phyloP scores from a whole-genome alignment of 2,888 invertebrate species.

The Oasisia sp. region DNA sequence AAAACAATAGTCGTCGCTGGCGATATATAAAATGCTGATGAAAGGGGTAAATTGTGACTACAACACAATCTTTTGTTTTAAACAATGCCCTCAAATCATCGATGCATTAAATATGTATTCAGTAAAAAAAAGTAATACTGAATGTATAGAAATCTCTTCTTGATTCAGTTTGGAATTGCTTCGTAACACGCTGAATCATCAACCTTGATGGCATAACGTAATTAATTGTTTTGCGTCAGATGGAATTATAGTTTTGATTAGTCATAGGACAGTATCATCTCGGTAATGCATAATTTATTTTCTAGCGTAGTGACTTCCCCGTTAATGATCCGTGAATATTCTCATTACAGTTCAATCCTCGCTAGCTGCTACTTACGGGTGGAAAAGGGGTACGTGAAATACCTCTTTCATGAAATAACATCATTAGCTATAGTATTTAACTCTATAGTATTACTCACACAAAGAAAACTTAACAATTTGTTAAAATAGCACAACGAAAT shows the following conservation, averaged over 20 bases:
- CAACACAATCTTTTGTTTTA: neutral
- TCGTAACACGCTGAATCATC: neutral
- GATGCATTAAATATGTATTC: neutral
- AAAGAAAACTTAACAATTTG: neutral
- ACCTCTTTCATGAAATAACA: neutral
- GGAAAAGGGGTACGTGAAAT: constrained; percentile 17
- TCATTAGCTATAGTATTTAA: neutral
- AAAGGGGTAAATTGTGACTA: neutral
- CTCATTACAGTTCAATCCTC: constrained; percentile 5
- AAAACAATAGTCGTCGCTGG: neutral
- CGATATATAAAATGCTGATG: neutral
- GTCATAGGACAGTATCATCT: neutral
- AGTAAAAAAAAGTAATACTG: neutral
- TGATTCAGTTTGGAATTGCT: neutral
- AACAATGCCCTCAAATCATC: neutral
- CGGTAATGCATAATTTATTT: neutral
- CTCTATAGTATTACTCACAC: neutral
- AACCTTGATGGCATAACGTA: neutral
- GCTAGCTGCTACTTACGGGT: constrained; percentile 5
- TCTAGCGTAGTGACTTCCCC: neutral
- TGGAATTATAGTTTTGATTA: neutral
- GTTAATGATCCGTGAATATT: neutral
- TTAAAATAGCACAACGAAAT: neutral
- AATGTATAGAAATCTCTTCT: neutral
- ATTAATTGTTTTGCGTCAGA: neutral